Conservation (phyloP, 2,113 vertebrate genomes). For the Tragelaphus buxtoni region DNA sequence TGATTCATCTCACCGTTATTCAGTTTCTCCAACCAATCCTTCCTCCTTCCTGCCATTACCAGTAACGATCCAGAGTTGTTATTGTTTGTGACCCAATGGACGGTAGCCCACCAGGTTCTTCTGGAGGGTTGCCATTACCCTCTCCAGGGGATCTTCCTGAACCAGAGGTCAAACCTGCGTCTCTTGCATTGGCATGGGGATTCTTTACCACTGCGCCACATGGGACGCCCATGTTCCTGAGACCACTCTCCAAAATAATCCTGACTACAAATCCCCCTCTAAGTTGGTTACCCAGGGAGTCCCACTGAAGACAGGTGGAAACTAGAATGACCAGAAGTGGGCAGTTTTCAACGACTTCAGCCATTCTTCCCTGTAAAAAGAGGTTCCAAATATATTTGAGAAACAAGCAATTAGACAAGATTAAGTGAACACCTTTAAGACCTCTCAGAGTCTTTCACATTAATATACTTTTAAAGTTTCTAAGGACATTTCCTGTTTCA, state of each 20-base stretch:
- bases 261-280: background rate
- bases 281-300: background rate
- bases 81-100: background rate
- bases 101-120: background rate
- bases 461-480: background rate
- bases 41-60: background rate
- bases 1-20: accelerated
- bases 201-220: background rate
- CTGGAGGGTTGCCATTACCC: background rate
- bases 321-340: background rate
- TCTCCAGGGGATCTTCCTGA: background rate
- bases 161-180: background rate
- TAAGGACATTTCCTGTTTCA: background rate
- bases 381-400: background rate
- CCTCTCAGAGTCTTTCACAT: background rate
- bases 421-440: background rate
- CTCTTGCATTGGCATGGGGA: background rate
- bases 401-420: background rate
- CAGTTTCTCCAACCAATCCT: background rate
- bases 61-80: background rate
- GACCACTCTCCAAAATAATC: background rate
- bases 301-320: background rate
- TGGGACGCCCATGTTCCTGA: background rate
- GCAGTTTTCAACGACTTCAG: background rate
- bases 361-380: too few relatives aligned